A percentile compares a stretch with the other conserved stretches of the same genome.
phyloP scores from a whole-genome alignment of 1,140 invertebrate species.

The Trichogramma pretiosum region DNA sequence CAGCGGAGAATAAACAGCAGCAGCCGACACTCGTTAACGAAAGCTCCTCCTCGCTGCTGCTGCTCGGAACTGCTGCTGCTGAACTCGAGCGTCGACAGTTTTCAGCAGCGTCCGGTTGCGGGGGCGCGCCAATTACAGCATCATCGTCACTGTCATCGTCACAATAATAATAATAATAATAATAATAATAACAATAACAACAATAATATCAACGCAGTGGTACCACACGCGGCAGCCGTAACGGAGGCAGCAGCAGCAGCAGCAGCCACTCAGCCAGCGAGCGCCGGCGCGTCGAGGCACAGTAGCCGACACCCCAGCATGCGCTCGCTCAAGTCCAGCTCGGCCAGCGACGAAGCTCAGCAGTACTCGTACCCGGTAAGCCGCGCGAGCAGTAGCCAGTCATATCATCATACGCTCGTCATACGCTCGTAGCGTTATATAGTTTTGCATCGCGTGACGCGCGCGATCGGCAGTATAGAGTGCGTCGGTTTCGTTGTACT shows the following conservation, averaged over 20 bases:
- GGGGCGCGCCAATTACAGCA: conserved; percentile 17
- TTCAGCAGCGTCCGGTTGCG: no score
- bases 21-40: conserved; percentile 1
- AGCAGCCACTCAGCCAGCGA: not conserved
- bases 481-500: no score
- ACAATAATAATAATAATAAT: conserved; percentile 13
- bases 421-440: no score
- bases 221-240: not conserved
- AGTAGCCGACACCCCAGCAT: conserved; percentile 30
- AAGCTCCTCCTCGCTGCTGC: no score
- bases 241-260: not conserved
- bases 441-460: no score
- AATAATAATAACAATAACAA: conserved; percentile 16
- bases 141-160: conserved; percentile 17
- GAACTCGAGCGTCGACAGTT: no score
- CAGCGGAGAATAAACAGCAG: no score
- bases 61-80: no score
- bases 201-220: no score
- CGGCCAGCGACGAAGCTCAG: conserved; percentile 27
- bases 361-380: conserved; percentile 20
- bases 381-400: conserved; percentile 11
- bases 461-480: no score
- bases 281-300: conserved; percentile 1
- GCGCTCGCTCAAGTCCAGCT: conserved; percentile 29
- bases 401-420: no score